Conservation (phyloP, 2,113 vertebrate genomes). For the Tragelaphus buxtoni region DNA sequence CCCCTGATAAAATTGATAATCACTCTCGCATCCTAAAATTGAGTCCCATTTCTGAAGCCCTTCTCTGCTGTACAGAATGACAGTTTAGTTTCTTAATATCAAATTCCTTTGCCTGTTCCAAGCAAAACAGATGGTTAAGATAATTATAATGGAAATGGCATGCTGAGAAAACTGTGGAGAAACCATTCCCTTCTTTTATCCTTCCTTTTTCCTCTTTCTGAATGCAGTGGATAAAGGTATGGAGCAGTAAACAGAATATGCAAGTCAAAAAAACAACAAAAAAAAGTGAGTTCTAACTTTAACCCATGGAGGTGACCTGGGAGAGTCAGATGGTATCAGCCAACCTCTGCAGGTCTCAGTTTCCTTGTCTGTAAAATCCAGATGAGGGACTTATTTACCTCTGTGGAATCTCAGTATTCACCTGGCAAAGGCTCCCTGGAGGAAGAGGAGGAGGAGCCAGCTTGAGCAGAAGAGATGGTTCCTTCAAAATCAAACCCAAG, state of each 20-base stretch:
- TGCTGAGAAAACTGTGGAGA: constrained; percentile 67
- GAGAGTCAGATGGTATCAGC: not conserved
- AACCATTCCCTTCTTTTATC: constrained; percentile 57
- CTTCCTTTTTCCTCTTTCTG: constrained; percentile 48
- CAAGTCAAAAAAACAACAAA: not conserved
- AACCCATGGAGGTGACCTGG: not conserved
- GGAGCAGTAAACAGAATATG: not conserved
- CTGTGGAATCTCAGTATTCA: not conserved
- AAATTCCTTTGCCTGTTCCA: constrained; percentile 66
- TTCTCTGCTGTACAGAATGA: constrained; percentile 50
- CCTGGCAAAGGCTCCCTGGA: not conserved
- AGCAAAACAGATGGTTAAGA: constrained; percentile 76
- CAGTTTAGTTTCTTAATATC: constrained; percentile 71
- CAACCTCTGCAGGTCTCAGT: not conserved
- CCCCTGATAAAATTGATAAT: not conserved
- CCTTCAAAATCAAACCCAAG: constrained; percentile 55
- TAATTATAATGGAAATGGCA: constrained; percentile 75
- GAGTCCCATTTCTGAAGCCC: not conserved
- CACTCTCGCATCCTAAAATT: constrained; percentile 18
- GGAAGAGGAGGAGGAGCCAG: not conserved
- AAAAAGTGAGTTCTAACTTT: not conserved
- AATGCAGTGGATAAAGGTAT: constrained; percentile 13
- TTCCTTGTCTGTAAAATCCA: not conserved
- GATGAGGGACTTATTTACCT: not conserved
- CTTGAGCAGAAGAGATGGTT: not conserved